Base-by-base conservation (phyloP, 2,888 invertebrate species). In the Leptopilina drosophilae region DNA sequence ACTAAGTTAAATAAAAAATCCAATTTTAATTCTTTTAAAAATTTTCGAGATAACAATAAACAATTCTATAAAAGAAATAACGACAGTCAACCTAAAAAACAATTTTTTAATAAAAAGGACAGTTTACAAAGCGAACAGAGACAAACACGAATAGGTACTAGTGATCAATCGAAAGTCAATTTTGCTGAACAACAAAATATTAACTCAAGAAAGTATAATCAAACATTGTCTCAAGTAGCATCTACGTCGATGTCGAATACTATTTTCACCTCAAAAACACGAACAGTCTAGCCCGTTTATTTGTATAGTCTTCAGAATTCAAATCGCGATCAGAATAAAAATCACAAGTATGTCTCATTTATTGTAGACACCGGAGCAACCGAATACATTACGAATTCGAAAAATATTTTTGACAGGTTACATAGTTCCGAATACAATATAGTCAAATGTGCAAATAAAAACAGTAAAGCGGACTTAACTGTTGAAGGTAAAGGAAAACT, bases 361-460 rank as follows among this genome's bases (percentile, higher is more conserved):
- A 33, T 33, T 78, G 78, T 78, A 14, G 78, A 81, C 59, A 65
- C 81, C 2, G 81, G 78, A 0, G 81, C 78, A 33, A 78, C 77
- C 1, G 81, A 81, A 42, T 77, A 81, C 53, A 65, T 81, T 9
- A 81, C 78, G 20, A 81, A 81, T 11, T 42, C 15, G 65, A 78
- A 56, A 64, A 33, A 78, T 6, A 76, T 65, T 66, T 76, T 78
- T 69, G 40, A 46, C 42, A 8, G 8, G 46, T 69, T 79, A 49
- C 26, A 81, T 14, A 64, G 64, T 15, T 53, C 64, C 42, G 64
- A 73, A 0, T 65, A 20, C n/a, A 66, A 77, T n/a, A 67, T 77
- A 40, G 79, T 81, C 14, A 81, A 79, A 79, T 81, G 79, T 49
- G 79, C 76, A 46, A 81, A 81, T 53, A 79, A 79, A 64, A 56